These are phyloP conservation scores for Erebia ligea DNA, from an alignment of 2,888 invertebrate species.

Conservation along the genomic window DNA sequence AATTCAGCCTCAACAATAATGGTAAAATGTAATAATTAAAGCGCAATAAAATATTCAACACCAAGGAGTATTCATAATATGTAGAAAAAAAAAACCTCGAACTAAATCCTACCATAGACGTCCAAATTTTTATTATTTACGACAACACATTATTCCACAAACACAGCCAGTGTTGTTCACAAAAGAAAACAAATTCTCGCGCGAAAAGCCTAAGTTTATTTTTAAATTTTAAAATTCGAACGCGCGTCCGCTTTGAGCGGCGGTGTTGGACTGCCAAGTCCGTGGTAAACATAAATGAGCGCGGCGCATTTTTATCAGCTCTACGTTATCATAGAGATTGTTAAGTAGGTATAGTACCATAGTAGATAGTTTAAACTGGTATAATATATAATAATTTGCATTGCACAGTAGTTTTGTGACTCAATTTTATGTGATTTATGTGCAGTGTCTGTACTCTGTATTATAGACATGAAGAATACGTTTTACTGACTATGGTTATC, in stretches of 20 bases:
- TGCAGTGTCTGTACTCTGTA: neutral
- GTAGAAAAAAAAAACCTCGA: neutral
- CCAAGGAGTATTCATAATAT: conserved; percentile 5
- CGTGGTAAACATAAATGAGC: conserved; percentile 19
- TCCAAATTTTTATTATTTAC: neutral
- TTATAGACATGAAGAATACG: neutral
- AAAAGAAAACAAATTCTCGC: conserved; percentile 1
- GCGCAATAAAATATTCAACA: conserved; percentile 6
- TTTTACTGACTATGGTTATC: neutral
- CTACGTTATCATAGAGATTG: conserved; percentile 17
- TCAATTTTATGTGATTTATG: neutral
- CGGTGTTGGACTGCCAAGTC: conserved; percentile 15
- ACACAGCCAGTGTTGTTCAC: neutral
- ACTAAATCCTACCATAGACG: neutral
- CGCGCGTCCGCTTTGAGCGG: conserved; percentile 11
- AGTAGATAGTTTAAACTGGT: neutral
- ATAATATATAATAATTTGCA: conserved; percentile 12
- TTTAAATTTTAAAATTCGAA: conserved; percentile 19
- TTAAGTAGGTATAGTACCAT: neutral
- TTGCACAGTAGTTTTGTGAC: neutral
- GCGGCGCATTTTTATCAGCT: conserved; percentile 23
- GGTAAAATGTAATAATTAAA: neutral
- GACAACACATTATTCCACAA: neutral
- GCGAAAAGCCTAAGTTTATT: conserved; percentile 8
- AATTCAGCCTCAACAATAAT: too few species aligned